Conservation (phyloP, 2,888 invertebrate genomes). For the Chirona hameri region DNA sequence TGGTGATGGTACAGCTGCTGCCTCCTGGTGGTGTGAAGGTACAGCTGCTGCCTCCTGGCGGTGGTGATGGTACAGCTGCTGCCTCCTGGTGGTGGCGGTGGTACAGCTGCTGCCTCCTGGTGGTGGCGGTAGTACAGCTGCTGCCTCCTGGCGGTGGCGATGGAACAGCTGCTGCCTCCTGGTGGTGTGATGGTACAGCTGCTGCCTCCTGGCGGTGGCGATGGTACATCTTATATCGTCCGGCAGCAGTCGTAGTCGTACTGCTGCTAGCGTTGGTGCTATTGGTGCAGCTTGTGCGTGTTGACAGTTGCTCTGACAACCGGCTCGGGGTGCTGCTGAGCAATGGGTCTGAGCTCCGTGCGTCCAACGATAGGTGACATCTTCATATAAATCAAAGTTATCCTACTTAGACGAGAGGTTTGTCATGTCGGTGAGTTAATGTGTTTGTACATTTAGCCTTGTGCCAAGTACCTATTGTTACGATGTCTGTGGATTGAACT, state of each 20-base stretch:
- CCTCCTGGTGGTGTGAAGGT: too few relatives aligned
- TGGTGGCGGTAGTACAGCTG: too few relatives aligned
- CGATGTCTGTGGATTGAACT: background rate
- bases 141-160: too few relatives aligned
- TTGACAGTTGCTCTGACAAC: background rate
- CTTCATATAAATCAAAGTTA: background rate
- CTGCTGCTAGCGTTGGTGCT: background rate
- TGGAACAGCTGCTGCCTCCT: too few relatives aligned
- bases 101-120: too few relatives aligned
- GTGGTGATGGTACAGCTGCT: background rate
- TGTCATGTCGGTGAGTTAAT: background rate
- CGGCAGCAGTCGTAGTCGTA: background rate
- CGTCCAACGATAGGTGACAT: background rate
- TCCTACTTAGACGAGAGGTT: background rate
- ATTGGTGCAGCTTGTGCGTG: background rate
- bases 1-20: too few relatives aligned
- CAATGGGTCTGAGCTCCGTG: background rate
- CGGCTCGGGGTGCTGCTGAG: background rate
- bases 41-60: background rate
- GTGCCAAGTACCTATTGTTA: conserved; percentile 6
- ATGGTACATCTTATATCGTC: too few relatives aligned
- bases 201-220: too few relatives aligned
- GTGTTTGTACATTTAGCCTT: background rate
- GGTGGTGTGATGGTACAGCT: too few relatives aligned
- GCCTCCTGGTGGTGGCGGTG: too few relatives aligned